Conservation (phyloP, 2,888 invertebrate genomes). For the Nezara viridula region DNA sequence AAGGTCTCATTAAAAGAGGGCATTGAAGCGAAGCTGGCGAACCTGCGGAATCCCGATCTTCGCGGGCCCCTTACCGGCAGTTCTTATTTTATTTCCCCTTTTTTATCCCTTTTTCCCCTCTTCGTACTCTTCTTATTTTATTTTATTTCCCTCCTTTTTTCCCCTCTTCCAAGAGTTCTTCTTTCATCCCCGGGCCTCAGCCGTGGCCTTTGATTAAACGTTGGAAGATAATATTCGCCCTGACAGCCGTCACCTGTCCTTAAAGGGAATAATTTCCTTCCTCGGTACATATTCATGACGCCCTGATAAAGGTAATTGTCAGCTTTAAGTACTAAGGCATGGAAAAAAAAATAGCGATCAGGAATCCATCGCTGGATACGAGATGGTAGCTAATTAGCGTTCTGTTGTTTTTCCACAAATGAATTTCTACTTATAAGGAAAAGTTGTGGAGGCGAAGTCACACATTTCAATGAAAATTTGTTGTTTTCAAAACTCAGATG, state of each 20-base stretch:
- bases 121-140: neutral
- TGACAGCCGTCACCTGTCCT: neutral
- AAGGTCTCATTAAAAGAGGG: too few species aligned
- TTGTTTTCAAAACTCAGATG: too few species aligned
- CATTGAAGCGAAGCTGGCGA: conserved; percentile 9
- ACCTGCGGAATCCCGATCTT: neutral
- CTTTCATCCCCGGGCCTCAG: neutral
- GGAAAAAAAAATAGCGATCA: neutral
- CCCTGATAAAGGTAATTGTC: neutral
- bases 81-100: neutral
- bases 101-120: neutral
- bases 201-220: neutral
- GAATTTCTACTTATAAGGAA: neutral
- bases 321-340: neutral
- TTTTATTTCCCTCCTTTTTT: conserved; percentile 10
- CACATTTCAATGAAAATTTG: too few species aligned
- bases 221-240: neutral
- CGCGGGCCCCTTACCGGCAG: neutral
- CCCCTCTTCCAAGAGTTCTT: neutral
- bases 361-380: neutral
- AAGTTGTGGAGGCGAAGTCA: neutral
- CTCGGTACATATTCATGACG: neutral
- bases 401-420: neutral
- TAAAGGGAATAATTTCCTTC: neutral
- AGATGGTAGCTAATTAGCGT: neutral